Conservation (phyloP, 2,113 vertebrate genomes). For the Myrmecophaga tridactyla region DNA sequence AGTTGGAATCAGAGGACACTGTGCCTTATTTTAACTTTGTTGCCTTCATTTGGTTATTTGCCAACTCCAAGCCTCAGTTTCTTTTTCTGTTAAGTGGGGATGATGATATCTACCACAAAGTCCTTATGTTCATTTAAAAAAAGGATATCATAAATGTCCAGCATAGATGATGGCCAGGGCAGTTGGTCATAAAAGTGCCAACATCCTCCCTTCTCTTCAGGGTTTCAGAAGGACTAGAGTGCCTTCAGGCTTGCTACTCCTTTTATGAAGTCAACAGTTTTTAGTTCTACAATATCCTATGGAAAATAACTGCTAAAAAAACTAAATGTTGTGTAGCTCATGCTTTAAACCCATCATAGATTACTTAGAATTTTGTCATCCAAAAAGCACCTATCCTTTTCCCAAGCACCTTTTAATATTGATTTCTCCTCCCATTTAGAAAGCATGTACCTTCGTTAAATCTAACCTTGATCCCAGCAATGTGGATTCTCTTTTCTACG, state of each 20-base stretch:
- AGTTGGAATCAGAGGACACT: not conserved
- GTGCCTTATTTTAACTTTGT: not conserved
- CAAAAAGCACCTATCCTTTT: not conserved
- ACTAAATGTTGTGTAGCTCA: not conserved
- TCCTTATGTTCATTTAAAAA: not conserved
- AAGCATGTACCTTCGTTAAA: slow-evolving; percentile 91
- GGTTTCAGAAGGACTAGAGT: not conserved
- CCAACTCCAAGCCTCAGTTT: not conserved
- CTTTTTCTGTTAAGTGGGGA: not conserved
- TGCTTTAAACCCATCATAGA: not conserved
- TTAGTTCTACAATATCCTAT: not conserved
- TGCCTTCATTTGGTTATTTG: not conserved
- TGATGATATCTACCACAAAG: not conserved
- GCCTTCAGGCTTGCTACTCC: not conserved
- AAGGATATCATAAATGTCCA: not conserved
- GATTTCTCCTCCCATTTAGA: slow-evolving; percentile 78
- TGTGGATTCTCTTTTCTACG: slow-evolving; percentile 95
- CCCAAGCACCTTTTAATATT: not conserved
- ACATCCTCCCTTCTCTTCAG: not conserved
- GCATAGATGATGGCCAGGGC: not conserved
- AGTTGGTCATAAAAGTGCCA: not conserved
- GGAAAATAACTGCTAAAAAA: not conserved
- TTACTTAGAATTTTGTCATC: not conserved
- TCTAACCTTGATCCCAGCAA: slow-evolving; percentile 90
- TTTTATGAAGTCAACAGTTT: not conserved